A percentile compares a stretch with the other conserved stretches of the same genome.
Conservation (phyloP, 1,140 invertebrate genomes). For the Drosophila azteca region DNA sequence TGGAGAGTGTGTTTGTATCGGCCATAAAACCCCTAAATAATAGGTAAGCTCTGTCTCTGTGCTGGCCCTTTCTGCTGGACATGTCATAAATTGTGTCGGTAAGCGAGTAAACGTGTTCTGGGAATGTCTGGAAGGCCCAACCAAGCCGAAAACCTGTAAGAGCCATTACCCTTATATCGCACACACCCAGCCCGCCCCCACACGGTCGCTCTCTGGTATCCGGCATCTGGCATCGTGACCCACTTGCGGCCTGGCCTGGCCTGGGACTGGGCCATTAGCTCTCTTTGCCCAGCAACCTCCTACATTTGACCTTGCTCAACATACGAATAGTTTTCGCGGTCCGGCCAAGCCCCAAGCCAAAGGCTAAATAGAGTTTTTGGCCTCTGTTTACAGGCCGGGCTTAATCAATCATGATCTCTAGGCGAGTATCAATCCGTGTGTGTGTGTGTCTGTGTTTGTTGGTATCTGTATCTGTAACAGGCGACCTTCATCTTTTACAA, state of each 20-base stretch:
- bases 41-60: too few relatives aligned
- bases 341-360: constrained; percentile 56
- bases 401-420: constrained; percentile 70
- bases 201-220: constrained; percentile 11
- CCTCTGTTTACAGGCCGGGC: constrained; percentile 52
- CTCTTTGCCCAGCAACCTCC: constrained; percentile 40
- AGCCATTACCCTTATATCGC: constrained; percentile 32
- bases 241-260: constrained; percentile 17
- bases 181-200: constrained; percentile 16
- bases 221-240: constrained; percentile 29
- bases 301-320: constrained; percentile 53
- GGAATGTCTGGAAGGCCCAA: too few relatives aligned
- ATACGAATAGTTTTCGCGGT: constrained; percentile 22
- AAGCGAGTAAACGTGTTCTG: too few relatives aligned
- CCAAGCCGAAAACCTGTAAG: constrained; percentile 12
- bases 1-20: too few relatives aligned
- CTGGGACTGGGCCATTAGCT: constrained; percentile 16
- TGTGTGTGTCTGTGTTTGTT: constrained; percentile 31
- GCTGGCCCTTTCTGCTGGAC: too few relatives aligned
- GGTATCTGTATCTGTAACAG: constrained; percentile 63
- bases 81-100: too few relatives aligned
- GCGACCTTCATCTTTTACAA: constrained; percentile 76
- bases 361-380: constrained; percentile 61
- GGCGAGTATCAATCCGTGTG: constrained; percentile 15
- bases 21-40: too few relatives aligned